Evolutionary conservation across 2,888 invertebrate genomes (phyloP).

Genomic region (Aplocera efformata): DNA sequence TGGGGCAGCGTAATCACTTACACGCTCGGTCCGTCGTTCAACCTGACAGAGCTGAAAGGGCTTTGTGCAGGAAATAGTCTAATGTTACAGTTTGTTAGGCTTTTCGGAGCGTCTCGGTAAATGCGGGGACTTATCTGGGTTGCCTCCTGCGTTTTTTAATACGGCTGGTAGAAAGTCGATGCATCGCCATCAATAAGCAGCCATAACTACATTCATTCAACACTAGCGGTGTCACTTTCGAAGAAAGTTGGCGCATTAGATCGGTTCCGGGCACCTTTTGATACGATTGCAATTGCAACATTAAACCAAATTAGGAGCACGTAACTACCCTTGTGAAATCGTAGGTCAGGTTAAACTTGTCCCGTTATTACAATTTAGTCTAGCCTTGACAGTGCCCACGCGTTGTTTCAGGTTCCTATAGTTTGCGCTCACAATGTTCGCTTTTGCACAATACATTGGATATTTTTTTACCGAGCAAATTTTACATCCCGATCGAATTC

Average conservation of each 20-base stretch:
- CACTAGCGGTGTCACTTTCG: constrained; percentile 23
- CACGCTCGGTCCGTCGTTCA: constrained; percentile 47
- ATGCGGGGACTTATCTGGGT: constrained; percentile 24
- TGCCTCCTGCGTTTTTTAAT: constrained; percentile 24
- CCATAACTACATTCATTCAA: constrained; percentile 20
- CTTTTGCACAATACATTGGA: constrained; percentile 5
- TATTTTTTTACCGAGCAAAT: too few species aligned
- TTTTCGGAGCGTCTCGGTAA: constrained; percentile 35
- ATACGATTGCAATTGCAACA: constrained; percentile 18
- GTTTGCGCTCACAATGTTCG: constrained; percentile 18
- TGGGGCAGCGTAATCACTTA: constrained; percentile 68
- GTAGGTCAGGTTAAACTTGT: constrained; percentile 24
- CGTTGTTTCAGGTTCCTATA: constrained; percentile 32
- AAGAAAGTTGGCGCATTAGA: constrained; percentile 24
- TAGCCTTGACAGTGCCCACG: constrained; percentile 40
- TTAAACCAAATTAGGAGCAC: constrained; percentile 12
- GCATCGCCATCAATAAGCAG: constrained; percentile 17
- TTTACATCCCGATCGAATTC: not conserved
- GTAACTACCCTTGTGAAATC: constrained; percentile 19
- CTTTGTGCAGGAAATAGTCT: constrained; percentile 56
- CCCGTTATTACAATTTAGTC: constrained; percentile 18
- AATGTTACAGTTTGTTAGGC: constrained; percentile 57
- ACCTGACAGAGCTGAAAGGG: constrained; percentile 55
- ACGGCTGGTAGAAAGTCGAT: constrained; percentile 18
- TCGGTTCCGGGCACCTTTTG: constrained; percentile 23